phyloP scores from a whole-genome alignment of 2,797 vertebrate species.

The Karalla daura region DNA sequence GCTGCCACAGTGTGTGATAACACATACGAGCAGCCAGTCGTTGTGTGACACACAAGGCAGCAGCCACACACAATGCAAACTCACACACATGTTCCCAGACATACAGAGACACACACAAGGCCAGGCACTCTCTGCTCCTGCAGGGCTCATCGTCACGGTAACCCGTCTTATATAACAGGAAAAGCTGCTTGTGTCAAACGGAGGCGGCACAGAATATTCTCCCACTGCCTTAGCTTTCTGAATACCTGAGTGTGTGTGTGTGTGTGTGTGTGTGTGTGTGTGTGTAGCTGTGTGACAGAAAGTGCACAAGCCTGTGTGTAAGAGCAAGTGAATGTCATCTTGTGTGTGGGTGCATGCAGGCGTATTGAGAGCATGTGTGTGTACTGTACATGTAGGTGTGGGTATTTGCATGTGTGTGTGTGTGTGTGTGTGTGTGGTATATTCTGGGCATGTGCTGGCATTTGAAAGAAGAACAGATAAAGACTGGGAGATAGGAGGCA shows the following conservation, averaged over 20 bases:
- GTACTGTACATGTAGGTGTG: constrained; percentile 11
- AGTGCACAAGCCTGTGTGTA: constrained; percentile 6
- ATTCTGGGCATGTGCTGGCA: constrained; percentile 38
- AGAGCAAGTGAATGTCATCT: constrained; percentile 9
- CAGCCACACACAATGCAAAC: constrained; percentile 8
- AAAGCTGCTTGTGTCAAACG: constrained; percentile 73
- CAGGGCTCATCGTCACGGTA: constrained; percentile 59
- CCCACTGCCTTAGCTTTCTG: constrained; percentile 53
- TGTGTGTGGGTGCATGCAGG: constrained; percentile 40
- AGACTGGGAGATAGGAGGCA: constrained; percentile 26
- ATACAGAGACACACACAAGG: constrained; percentile 35
- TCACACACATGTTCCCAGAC: constrained; percentile 15
- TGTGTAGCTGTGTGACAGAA: constrained; percentile 12
- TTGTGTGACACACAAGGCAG: constrained; percentile 12
- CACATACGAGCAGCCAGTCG: constrained; percentile 20
- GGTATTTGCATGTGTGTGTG: constrained; percentile 15
- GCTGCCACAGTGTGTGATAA: constrained; percentile 15
- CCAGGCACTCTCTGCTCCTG: constrained; percentile 36
- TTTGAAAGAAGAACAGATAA: constrained; percentile 59
- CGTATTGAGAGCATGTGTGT: not conserved
- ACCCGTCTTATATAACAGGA: constrained; percentile 72
- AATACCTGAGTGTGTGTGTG: constrained; percentile 44
- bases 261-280: constrained; percentile 20
- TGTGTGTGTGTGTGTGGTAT: constrained; percentile 12
- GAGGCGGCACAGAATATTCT: constrained; percentile 57